phyloP scores from a whole-genome alignment of 1,140 invertebrate genomes.

The Ostrea edulis region DNA sequence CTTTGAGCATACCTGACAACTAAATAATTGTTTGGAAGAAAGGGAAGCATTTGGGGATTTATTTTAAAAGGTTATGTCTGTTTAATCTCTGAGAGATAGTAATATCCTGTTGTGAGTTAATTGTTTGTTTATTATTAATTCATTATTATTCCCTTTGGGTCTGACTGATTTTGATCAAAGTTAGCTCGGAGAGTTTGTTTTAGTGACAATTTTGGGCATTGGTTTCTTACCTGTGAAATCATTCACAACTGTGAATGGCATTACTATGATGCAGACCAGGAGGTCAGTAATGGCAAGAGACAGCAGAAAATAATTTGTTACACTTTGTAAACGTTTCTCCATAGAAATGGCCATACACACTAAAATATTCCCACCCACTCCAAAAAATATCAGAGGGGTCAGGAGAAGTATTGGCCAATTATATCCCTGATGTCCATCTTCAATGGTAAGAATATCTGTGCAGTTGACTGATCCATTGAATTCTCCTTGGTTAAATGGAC shows the following conservation, averaged over 20 bases:
- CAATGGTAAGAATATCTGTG: background rate
- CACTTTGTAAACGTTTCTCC: constrained; percentile 93
- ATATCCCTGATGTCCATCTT: constrained; percentile 42
- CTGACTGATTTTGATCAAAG: background rate
- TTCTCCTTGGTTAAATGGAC: background rate
- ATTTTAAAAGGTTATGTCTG: background rate
- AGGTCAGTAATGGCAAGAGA: constrained; percentile 97
- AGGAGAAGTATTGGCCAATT: constrained; percentile 74
- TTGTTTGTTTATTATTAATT: background rate
- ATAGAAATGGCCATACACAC: constrained; percentile 98
- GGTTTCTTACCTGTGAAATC: constrained; percentile 82
- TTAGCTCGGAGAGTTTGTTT: too few species aligned
- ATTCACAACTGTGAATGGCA: constrained; percentile 85
- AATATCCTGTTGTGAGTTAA: background rate
- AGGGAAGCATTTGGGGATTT: background rate
- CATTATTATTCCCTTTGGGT: background rate
- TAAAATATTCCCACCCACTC: constrained; percentile 92
- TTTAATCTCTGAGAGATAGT: background rate
- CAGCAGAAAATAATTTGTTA: constrained; percentile 97
- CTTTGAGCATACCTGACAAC: background rate
- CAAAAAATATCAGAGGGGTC: constrained; percentile 74
- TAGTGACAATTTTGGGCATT: background rate
- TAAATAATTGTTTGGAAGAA: background rate
- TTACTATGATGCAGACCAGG: constrained; percentile 89
- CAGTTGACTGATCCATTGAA: constrained; percentile 15